These are phyloP conservation scores for Sinocyclocheilus rhinocerous DNA, from an alignment of 2,113 vertebrate genomes.

Conservation along the genomic window DNA sequence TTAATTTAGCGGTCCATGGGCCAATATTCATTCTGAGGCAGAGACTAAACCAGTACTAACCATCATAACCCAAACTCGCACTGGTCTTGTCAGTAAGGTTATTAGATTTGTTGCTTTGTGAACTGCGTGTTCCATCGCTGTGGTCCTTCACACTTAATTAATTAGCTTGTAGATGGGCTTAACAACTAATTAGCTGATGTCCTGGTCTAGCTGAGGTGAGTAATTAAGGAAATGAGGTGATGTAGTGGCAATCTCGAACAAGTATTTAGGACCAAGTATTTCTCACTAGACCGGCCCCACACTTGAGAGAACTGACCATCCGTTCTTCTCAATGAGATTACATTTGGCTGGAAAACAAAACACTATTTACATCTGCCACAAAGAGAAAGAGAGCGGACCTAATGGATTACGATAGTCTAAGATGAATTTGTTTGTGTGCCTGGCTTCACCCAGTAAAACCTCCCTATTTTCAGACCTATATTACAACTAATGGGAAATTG, in stretches of 20 bases:
- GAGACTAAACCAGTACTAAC: neutral
- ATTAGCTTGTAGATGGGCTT: conserved; percentile 23
- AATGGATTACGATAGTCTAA: conserved; percentile 56
- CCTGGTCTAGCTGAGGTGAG: conserved; percentile 5
- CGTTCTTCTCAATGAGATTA: conserved; percentile 39
- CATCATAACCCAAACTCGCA: neutral
- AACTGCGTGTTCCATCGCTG: neutral
- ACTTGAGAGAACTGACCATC: conserved; percentile 29
- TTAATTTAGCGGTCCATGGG: neutral
- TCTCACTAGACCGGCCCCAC: neutral
- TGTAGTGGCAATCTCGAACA: neutral
- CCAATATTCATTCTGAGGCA: neutral
- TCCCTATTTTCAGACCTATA: conserved; percentile 48
- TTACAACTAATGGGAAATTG: conserved; percentile 59
- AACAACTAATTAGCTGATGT: conserved; percentile 15
- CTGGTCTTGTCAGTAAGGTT: neutral
- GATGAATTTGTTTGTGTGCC: conserved; percentile 58
- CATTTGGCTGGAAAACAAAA: conserved; percentile 38
- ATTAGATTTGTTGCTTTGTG: neutral
- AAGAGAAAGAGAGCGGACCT: conserved; percentile 45
- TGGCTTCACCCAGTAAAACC: conserved; percentile 17
- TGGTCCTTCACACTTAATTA: conserved; percentile 23
- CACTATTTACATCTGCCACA: conserved; percentile 35
- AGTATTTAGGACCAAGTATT: neutral
- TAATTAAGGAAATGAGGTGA: conserved; percentile 51